Evolutionary conservation across 2,888 invertebrate species (phyloP).

Genomic region (Sesia apiformis): DNA sequence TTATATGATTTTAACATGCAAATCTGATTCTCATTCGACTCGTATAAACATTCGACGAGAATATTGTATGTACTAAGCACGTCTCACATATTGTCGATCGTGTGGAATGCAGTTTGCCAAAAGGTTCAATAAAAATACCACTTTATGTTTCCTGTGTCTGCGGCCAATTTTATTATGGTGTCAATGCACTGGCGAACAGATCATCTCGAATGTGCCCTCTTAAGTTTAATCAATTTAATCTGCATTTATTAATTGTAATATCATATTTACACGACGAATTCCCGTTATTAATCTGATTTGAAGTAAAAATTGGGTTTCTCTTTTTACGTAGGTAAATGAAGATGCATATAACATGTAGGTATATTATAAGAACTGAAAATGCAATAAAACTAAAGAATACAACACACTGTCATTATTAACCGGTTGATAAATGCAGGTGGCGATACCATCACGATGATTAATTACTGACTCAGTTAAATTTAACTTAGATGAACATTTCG

Average conservation of each 20-base stretch:
- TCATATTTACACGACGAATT: not conserved
- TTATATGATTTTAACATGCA: constrained; percentile 2
- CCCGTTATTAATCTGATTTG: not conserved
- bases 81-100: constrained; percentile 30
- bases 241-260: constrained; percentile 15
- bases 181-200: constrained; percentile 50
- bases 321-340: no score
- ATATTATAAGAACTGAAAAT: no score
- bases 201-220: constrained; percentile 21
- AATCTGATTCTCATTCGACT: constrained; percentile 3
- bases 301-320: no score
- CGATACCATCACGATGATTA: no score
- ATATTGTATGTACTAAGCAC: constrained; percentile 13
- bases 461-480: no score
- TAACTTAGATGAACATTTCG: no score
- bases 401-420: no score
- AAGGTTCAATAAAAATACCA: constrained; percentile 61
- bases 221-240: constrained; percentile 41
- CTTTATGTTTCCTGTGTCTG: constrained; percentile 67
- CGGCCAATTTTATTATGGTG: constrained; percentile 58
- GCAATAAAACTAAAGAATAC: no score
- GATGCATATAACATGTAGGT: no score
- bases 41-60: constrained; percentile 3
- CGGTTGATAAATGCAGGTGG: no score
- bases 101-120: constrained; percentile 54